A percentile compares a stretch with the other conserved stretches of the same genome.
Conservation (phyloP, 1,140 invertebrate genomes). For the Drosophila sp. region DNA sequence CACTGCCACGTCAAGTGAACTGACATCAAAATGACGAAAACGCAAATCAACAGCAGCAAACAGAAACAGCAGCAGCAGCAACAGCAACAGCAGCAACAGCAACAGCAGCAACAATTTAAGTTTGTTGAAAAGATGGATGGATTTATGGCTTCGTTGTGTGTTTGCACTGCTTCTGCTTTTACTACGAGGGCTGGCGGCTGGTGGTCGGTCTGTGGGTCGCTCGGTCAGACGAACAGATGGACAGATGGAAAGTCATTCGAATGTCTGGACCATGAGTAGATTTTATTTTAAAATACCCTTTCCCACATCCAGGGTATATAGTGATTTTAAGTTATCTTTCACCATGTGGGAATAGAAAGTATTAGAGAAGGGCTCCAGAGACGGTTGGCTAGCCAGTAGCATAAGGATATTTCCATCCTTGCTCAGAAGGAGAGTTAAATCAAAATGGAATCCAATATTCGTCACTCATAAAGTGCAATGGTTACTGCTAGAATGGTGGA, state of each 20-base stretch:
- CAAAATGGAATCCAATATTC: no score
- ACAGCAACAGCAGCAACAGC: constrained; percentile 19
- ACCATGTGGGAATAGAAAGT: no score
- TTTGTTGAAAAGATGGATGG: constrained; percentile 80
- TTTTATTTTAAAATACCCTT: background rate
- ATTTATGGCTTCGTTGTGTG: constrained; percentile 63
- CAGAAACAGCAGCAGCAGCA: constrained; percentile 45
- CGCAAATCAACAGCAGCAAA: constrained; percentile 81
- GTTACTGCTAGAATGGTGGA: no score
- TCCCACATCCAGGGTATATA: background rate
- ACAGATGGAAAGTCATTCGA: background rate
- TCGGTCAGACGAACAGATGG: background rate
- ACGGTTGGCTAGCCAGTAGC: no score
- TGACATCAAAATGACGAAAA: constrained; percentile 81
- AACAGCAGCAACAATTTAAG: constrained; percentile 28
- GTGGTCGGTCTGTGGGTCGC: constrained; percentile 7
- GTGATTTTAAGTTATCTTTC: background rate
- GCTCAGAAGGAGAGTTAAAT: no score
- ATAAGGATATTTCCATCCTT: no score
- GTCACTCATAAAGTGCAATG: no score
- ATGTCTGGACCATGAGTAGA: background rate
- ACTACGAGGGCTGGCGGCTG: no score
- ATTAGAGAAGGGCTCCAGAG: no score
- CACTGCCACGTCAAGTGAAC: constrained; percentile 71
- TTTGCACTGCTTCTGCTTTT: constrained; percentile 27